Conservation (phyloP, 2,888 invertebrate species). For the Pristionchus exspectatus region DNA sequence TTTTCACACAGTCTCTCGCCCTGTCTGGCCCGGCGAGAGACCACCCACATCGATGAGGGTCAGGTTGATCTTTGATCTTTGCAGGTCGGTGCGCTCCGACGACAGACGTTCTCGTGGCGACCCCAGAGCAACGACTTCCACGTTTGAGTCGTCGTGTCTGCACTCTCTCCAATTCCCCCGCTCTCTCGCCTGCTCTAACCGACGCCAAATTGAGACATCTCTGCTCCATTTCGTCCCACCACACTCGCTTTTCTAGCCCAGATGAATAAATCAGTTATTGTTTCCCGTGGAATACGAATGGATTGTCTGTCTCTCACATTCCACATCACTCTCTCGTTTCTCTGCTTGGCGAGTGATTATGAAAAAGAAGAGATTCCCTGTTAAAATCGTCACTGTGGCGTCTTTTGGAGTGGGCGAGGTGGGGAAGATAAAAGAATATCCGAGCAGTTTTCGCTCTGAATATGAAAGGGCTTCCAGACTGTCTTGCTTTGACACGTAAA, state of each 20-base stretch:
- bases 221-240: not conserved
- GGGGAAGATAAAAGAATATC: not conserved
- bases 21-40: not conserved
- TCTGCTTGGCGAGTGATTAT: not conserved
- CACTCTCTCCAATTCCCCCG: not conserved
- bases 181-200: not conserved
- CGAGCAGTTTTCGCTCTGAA: not conserved
- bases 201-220: not conserved
- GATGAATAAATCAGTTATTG: slow-evolving; percentile 44
- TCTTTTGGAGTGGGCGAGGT: not conserved
- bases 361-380: not conserved
- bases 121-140: slow-evolving; percentile 44
- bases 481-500: not conserved
- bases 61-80: slow-evolving; percentile 6
- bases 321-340: not conserved
- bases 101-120: slow-evolving; percentile 43
- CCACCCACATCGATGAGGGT: not conserved
- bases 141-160: not conserved
- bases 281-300: not conserved
- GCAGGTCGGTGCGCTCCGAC: slow-evolving; percentile 17
- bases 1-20: too few species aligned
- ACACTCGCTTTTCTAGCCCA: not conserved
- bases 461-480: not conserved
- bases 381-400: not conserved
- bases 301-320: not conserved